Evolutionary conservation across 1,140 invertebrate species (phyloP), one percentile per base, ranked within the genome.

Genomic region (Papilio dardanus): DNA sequence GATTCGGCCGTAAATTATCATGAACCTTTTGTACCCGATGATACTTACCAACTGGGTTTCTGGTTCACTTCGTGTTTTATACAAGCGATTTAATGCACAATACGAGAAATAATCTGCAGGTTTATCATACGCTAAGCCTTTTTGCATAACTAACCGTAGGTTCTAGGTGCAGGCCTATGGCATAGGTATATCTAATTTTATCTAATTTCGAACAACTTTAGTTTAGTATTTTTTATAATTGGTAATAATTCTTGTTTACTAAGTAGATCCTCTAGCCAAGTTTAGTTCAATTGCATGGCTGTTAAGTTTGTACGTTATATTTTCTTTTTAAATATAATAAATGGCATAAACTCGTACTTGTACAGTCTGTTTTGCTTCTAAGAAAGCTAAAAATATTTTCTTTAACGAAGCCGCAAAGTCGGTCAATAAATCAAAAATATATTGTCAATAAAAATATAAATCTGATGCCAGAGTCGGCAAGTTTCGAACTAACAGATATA

Each of bases 391-490:
- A 69, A 40, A 67, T 67, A 35, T 69, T 69, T 69, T 69, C 67
- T 69, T 40, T 40, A 69, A 69, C 67, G 33, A 69, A 69, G 12
- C 67, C 67, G 67, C 67, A 69, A 69, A 19, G 7, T 14, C 33
- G 21, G 33, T 40, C 67, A 21, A 69, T 69, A 69, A 37, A 69
- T 69, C 67, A 69, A 69, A 69, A 69, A 69, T 67, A 69, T 69
- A 69, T 69, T 69, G 67, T 69, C 67, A 69, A 69, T 69, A 69
- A 69, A 68, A 69, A 69, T 69, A 69, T 69, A 69, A 69, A 69
- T 69, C 67, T 35, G 21, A 42, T 37, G 35, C 67, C 35, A 69
- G 33, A 69, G n/a, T 69, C 67, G 33, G 35, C 67, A 37, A 40
- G 35, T 69, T 69, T 69, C 33, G 35, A 42, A 42, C 67, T 69